phyloP scores from a whole-genome alignment of 2,113 vertebrate species.

The Charina bottae region DNA sequence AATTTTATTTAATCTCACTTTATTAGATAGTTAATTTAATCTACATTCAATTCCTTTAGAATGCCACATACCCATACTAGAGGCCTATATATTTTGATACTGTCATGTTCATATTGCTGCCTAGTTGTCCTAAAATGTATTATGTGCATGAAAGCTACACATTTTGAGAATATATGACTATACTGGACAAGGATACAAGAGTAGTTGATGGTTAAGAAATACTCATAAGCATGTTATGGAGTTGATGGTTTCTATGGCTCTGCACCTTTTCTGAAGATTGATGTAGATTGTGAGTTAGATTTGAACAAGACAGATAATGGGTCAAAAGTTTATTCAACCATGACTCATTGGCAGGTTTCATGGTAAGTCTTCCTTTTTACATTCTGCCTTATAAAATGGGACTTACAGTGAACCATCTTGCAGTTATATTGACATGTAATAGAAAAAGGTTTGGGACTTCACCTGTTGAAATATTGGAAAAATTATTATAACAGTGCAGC shows the following conservation, averaged over 20 bases:
- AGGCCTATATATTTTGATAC: background rate
- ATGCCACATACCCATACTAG: constrained; percentile 37
- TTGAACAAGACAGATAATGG: background rate
- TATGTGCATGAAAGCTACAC: background rate
- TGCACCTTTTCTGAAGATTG: background rate
- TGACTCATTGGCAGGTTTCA: background rate
- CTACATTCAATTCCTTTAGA: constrained; percentile 48
- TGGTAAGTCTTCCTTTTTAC: background rate
- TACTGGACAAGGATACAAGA: background rate
- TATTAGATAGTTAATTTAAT: constrained; percentile 59
- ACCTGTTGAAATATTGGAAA: background rate
- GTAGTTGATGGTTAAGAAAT: background rate
- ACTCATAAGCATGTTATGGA: background rate
- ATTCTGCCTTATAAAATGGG: background rate
- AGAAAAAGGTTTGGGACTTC: background rate
- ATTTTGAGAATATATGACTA: background rate
- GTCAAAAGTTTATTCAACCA: background rate
- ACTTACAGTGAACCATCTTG: too few species aligned
- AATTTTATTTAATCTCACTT: constrained; percentile 43
- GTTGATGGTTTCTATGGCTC: background rate
- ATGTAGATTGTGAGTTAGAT: background rate
- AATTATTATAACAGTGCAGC: background rate
- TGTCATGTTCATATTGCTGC: background rate
- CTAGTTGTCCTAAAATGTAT: background rate
- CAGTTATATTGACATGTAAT: background rate